Conservation (phyloP, 2,797 vertebrate species). For the Hippocampus kuda region DNA sequence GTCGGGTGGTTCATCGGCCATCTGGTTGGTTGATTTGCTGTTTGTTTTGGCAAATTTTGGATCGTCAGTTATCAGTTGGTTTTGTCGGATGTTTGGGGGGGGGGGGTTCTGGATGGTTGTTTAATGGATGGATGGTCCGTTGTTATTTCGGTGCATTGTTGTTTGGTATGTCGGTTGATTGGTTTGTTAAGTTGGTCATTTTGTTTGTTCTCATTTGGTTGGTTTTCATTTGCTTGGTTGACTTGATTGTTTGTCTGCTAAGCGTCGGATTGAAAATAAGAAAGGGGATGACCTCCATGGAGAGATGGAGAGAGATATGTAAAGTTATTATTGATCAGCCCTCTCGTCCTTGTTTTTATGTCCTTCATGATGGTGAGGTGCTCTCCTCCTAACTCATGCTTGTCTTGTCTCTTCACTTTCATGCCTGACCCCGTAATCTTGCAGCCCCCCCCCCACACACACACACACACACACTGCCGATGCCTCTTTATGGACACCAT, state of each 20-base stretch:
- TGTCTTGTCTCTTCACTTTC: constrained; percentile 9
- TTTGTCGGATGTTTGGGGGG: too few relatives aligned
- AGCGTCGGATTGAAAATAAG: neutral
- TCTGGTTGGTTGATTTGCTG: too few relatives aligned
- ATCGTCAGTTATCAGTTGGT: too few relatives aligned
- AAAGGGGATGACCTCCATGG: constrained; percentile 24
- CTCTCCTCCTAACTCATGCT: neutral
- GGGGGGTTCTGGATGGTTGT: too few relatives aligned
- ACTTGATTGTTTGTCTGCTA: too few relatives aligned
- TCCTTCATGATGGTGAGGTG: constrained; percentile 13
- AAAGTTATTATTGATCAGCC: constrained; percentile 53
- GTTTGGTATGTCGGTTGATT: neutral
- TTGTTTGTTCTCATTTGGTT: too few relatives aligned
- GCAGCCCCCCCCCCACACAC: neutral
- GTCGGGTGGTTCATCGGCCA: too few relatives aligned
- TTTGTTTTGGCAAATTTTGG: too few relatives aligned
- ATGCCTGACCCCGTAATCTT: constrained; percentile 19
- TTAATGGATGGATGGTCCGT: neutral
- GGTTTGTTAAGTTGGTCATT: neutral
- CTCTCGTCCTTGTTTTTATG: constrained; percentile 20
- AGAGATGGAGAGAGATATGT: constrained; percentile 16
- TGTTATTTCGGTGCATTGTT: neutral
- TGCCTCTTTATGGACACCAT: constrained; percentile 15
- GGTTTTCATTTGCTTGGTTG: too few relatives aligned
- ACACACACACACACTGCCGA: neutral